Evolutionary conservation across 2,797 vertebrate genomes (phyloP).

Genomic region (Dicrostonyx torquatus): DNA sequence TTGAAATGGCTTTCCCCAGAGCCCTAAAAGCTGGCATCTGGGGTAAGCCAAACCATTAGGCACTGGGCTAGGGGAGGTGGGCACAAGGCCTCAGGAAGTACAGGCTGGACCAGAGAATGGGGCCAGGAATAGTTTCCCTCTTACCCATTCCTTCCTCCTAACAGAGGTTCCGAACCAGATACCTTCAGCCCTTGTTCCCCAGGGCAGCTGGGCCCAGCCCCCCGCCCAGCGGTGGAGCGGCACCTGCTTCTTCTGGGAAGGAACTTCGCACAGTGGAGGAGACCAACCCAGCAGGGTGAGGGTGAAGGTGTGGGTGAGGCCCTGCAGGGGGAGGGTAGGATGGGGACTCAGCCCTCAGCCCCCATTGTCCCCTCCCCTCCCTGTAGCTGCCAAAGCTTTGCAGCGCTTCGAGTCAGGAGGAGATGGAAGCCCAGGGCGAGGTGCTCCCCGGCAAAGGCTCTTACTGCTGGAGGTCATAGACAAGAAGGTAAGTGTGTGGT

Average conservation of each 20-base stretch:
- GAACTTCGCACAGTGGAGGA: conserved; percentile 97
- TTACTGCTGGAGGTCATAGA: conserved; percentile 92
- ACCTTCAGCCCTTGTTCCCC: conserved; percentile 65
- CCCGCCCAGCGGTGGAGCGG: conserved; percentile 87
- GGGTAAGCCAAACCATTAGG: background rate
- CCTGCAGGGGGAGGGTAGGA: background rate
- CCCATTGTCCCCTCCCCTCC: background rate
- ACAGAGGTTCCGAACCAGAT: conserved; percentile 62
- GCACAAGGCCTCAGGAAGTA: background rate
- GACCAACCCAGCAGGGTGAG: conserved; percentile 95
- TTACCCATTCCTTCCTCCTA: background rate
- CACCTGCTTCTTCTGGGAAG: conserved; percentile 94
- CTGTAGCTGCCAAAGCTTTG: conserved; percentile 94
- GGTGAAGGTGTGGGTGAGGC: background rate
- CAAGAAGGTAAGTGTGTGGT: conserved; percentile 91
- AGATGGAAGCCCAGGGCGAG: conserved; percentile 86
- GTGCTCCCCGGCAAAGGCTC: conserved; percentile 95
- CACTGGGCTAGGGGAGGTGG: background rate
- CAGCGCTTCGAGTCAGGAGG: conserved; percentile 97
- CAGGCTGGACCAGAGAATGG: background rate
- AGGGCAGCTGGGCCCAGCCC: conserved; percentile 85
- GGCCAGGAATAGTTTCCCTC: background rate
- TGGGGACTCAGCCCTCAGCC: background rate
- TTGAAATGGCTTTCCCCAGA: background rate
- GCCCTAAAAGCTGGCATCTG: background rate